Evolutionary conservation across 2,113 vertebrate species (phyloP).

Genomic region (Pteropus alecto): DNA sequence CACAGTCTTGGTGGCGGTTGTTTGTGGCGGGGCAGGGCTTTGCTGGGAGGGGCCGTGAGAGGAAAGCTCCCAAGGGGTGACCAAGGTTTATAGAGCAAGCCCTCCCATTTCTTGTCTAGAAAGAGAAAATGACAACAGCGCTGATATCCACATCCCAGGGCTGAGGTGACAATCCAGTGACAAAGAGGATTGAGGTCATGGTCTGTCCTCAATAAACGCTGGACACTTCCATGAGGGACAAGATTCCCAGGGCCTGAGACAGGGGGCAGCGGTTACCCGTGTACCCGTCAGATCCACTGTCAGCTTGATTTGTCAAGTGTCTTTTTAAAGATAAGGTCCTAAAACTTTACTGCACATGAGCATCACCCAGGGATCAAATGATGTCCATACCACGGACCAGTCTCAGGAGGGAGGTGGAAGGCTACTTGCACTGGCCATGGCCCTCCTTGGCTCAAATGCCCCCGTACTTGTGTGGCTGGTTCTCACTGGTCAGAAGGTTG

Average conservation of each 20-base stretch:
- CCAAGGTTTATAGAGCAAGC: neutral
- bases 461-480: neutral
- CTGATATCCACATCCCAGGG: neutral
- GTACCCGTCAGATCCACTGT: rapidly evolving
- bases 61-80: neutral
- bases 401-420: neutral
- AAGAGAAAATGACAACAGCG: neutral
- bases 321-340: neutral
- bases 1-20: neutral
- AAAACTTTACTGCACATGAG: neutral
- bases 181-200: neutral
- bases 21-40: neutral
- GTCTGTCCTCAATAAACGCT: neutral
- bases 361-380: neutral
- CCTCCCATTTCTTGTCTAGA: neutral
- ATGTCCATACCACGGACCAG: neutral
- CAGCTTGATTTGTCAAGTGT: neutral
- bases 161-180: neutral
- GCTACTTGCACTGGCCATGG: neutral
- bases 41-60: neutral
- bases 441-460: neutral
- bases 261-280: neutral
- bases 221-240: neutral
- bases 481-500: neutral
- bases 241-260: neutral